Conservation (phyloP, 1,140 invertebrate genomes). For the Sweltsa coloradensis region DNA sequence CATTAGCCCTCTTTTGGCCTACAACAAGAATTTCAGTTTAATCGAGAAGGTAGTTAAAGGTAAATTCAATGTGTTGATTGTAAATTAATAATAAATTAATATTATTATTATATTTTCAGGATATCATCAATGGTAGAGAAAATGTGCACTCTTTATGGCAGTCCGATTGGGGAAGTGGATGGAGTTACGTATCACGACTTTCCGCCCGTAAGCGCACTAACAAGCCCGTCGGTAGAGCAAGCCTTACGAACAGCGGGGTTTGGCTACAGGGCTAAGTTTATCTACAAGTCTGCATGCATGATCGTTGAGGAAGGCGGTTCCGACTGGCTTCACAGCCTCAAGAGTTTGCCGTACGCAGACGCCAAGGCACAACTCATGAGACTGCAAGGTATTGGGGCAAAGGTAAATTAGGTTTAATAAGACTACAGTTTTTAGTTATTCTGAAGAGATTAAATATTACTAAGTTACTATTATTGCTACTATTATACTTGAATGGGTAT, state of each 20-base stretch:
- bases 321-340: slow-evolving; percentile 57
- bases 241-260: slow-evolving; percentile 69
- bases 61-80: neutral
- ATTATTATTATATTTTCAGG: slow-evolving; percentile 43
- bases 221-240: slow-evolving; percentile 45
- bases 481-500: too few species aligned
- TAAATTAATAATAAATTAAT: neutral
- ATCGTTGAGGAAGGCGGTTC: slow-evolving; percentile 52
- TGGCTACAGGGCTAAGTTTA: slow-evolving; percentile 85
- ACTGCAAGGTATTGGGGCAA: slow-evolving; percentile 77
- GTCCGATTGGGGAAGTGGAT: slow-evolving; percentile 54
- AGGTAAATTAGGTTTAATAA: slow-evolving; percentile 48
- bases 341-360: slow-evolving; percentile 51
- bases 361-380: slow-evolving; percentile 61
- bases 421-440: too few species aligned
- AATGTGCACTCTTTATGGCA: slow-evolving; percentile 70
- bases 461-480: too few species aligned
- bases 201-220: slow-evolving; percentile 56
- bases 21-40: neutral
- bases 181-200: slow-evolving; percentile 62
- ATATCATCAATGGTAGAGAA: slow-evolving; percentile 88
- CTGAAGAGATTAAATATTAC: too few species aligned
- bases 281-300: slow-evolving; percentile 54
- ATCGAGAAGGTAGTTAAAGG: neutral
- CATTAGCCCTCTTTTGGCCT: neutral